Evolutionary conservation across 2,113 vertebrate species (phyloP).

Genomic region (Cyprinodon brontotheroides): DNA sequence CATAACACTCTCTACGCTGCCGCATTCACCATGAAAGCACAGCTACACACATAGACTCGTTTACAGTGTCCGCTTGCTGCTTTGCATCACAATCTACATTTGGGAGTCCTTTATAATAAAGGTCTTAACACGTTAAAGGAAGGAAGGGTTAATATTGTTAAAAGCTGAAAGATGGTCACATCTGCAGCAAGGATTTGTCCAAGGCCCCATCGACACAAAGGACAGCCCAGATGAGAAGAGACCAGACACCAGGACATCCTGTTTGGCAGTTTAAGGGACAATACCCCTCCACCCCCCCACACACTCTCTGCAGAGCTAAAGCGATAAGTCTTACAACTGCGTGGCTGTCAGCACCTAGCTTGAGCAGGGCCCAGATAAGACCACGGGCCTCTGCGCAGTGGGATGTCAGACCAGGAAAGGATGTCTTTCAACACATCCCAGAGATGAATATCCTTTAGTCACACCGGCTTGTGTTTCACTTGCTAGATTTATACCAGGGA

Average conservation of each 20-base stretch:
- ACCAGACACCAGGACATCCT: conserved; percentile 81
- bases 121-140: conserved; percentile 51
- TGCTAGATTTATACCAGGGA: conserved; percentile 39
- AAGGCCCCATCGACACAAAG: conserved; percentile 49
- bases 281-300: conserved; percentile 28
- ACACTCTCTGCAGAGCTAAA: conserved; percentile 36
- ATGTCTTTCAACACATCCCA: conserved; percentile 50
- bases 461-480: conserved; percentile 27
- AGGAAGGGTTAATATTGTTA: conserved; percentile 38
- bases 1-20: conserved; percentile 35
- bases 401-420: conserved; percentile 51
- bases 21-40: conserved; percentile 8
- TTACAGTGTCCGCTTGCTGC: conserved; percentile 4
- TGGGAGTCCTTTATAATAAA: conserved; percentile 44
- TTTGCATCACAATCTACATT: conserved; percentile 38
- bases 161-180: conserved; percentile 64
- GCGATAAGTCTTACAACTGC: conserved; percentile 63
- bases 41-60: conserved; percentile 1
- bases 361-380: conserved; percentile 38
- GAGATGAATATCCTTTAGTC: conserved; percentile 58
- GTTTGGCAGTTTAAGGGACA: conserved; percentile 74
- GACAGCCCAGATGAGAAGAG: conserved; percentile 42
- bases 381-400: conserved; percentile 29
- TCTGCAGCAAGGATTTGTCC: conserved; percentile 74
- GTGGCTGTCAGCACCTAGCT: conserved; percentile 67